These are phyloP conservation scores for Apodemus sylvaticus DNA, from an alignment of 2,113 vertebrate genomes.

Conservation along the genomic window DNA sequence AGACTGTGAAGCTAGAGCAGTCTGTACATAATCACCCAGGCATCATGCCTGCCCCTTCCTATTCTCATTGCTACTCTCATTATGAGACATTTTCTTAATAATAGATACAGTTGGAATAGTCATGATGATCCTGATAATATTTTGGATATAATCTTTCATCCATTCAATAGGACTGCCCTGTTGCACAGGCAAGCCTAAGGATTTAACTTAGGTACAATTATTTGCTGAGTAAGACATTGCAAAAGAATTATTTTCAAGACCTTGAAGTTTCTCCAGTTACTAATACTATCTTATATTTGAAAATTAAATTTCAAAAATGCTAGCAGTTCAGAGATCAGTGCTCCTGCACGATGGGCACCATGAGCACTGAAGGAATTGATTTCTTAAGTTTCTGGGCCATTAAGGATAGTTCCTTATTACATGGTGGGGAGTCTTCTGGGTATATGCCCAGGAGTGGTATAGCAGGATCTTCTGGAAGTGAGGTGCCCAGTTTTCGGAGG, in stretches of 20 bases:
- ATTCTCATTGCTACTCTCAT: neutral
- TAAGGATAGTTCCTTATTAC: too few relatives aligned
- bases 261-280: neutral
- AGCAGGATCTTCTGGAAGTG: too few relatives aligned
- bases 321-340: neutral
- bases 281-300: neutral
- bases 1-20: neutral
- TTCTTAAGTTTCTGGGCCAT: neutral
- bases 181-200: neutral
- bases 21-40: neutral
- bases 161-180: neutral
- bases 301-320: neutral
- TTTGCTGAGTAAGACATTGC: neutral
- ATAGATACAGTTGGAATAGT: neutral
- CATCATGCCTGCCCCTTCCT: accelerated
- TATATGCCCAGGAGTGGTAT: too few relatives aligned
- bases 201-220: neutral
- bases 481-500: too few relatives aligned
- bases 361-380: neutral
- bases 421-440: too few relatives aligned
- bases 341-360: neutral
- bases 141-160: neutral
- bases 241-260: neutral
- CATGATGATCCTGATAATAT: neutral
- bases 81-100: neutral